Evolutionary conservation across 2,888 invertebrate species (phyloP), one percentile per base, ranked within the genome.

Genomic region (Conistra vaccinii): DNA sequence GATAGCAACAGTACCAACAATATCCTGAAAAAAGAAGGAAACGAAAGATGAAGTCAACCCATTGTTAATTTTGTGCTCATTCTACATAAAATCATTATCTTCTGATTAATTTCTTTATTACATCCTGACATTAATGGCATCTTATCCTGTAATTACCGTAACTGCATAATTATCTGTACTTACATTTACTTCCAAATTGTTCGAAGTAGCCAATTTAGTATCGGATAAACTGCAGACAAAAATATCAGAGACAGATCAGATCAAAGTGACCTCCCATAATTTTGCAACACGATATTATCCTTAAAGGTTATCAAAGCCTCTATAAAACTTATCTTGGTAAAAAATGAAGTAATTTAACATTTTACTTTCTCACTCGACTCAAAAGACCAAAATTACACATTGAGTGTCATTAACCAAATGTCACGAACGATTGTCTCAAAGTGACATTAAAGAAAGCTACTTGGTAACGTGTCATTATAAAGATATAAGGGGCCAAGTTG

Each of bases 401-500:
- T 80, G 67, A 53, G 66, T 69, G 84, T 84, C 83, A 83, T 83
- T 85, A 85, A 68, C 65, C 77, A 85, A 87, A 87, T 87, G 86
- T 85, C 87, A 85, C 69, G 82, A 87, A 78, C 80, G 78, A 84
- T 86, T 84, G 83, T 87, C 84, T 81, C 83, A 76, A 78, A 83
- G 81, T 85, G 86, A 86, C 88, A 88, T 89, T 87, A 85, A 87
- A 88, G 85, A 83, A 82, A 85, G 82, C 84, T 80, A 83, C 85
- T 86, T 79, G 84, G 88, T 87, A 90, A 90, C 89, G 85, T 90
- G 91, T 92, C 92, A 91, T 93, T 92, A 93, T 90, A 91, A 91
- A 89, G 90, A 90, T 90, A 91, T 91, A 91, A 92, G 89, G 90
- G 89, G 85, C 87, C 89, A 86, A 92, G 90, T 91, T 92, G 93